Percentiles rank a stretch among this genome's conserved stretches.
These are phyloP conservation scores for Drosophila macrothrix DNA, from an alignment of 2,888 invertebrate genomes.

Conservation along the genomic window DNA sequence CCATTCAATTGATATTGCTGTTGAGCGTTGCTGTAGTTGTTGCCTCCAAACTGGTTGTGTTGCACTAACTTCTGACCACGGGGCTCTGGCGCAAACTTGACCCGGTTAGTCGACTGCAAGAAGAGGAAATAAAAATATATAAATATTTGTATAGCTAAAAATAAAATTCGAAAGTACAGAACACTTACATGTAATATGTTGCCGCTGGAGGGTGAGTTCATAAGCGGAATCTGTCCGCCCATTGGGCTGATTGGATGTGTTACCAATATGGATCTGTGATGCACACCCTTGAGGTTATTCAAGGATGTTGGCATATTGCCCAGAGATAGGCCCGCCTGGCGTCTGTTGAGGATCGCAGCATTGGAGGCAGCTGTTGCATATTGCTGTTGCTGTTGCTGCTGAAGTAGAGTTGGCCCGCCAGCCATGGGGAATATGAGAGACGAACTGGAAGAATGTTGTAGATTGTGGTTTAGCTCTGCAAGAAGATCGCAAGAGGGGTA, in stretches of 20 bases:
- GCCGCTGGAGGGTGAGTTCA: constrained; percentile 89
- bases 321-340: constrained; percentile 85
- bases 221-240: constrained; percentile 81
- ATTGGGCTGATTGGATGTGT: constrained; percentile 83
- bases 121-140: not conserved
- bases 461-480: constrained; percentile 85
- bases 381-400: constrained; percentile 86
- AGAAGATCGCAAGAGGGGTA: constrained; percentile 77
- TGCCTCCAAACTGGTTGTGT: constrained; percentile 31
- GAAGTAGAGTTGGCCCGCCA: constrained; percentile 72
- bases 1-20: constrained; percentile 61
- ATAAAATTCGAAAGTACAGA: not conserved
- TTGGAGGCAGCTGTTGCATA: constrained; percentile 80
- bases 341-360: constrained; percentile 79
- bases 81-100: constrained; percentile 85
- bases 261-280: constrained; percentile 83
- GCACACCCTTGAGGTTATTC: constrained; percentile 60
- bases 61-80: constrained; percentile 79
- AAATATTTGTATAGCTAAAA: not conserved
- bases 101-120: constrained; percentile 80
- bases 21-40: constrained; percentile 58
- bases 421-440: constrained; percentile 82
- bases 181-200: constrained; percentile 88
- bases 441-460: constrained; percentile 86
- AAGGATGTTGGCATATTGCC: constrained; percentile 76